phyloP scores from a whole-genome alignment of 2,797 vertebrate genomes.

The Botia kubotai region DNA sequence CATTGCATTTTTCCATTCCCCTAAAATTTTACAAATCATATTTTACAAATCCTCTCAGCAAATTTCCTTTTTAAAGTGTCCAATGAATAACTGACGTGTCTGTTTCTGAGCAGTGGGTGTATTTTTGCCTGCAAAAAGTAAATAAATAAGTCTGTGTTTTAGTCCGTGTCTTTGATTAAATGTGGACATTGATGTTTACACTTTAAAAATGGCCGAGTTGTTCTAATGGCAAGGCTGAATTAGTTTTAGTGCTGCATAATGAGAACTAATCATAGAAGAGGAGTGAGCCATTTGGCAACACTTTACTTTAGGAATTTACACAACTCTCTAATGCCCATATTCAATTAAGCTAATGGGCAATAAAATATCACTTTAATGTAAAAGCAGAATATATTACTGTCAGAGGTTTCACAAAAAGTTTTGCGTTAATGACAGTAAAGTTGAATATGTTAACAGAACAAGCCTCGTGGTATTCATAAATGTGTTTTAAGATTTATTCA shows the following conservation, averaged over 20 bases:
- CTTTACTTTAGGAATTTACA: slow-evolving; percentile 1
- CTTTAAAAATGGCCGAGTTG: neutral
- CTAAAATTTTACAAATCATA: slow-evolving; percentile 5
- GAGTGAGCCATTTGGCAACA: neutral
- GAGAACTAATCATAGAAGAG: neutral
- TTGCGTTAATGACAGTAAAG: neutral
- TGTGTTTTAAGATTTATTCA: neutral
- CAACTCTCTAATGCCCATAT: slow-evolving; percentile 7
- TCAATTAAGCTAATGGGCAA: neutral
- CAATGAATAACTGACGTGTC: neutral
- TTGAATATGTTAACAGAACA: neutral
- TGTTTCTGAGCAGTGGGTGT: neutral
- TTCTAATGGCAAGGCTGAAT: neutral
- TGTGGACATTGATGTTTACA: slow-evolving; percentile 1
- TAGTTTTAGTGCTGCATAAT: slow-evolving; percentile 10
- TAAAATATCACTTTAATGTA: neutral
- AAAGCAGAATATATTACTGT: neutral
- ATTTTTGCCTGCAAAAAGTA: neutral
- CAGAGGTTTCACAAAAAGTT: neutral
- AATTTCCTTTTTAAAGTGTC: slow-evolving; percentile 1
- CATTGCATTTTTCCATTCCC: slow-evolving; percentile 30
- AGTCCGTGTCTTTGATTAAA: neutral
- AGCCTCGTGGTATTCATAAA: neutral
- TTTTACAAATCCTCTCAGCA: neutral
- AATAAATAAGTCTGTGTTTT: neutral